Base-by-base conservation (phyloP, 2,797 vertebrate genomes). In the Rhynchonycteris naso region DNA sequence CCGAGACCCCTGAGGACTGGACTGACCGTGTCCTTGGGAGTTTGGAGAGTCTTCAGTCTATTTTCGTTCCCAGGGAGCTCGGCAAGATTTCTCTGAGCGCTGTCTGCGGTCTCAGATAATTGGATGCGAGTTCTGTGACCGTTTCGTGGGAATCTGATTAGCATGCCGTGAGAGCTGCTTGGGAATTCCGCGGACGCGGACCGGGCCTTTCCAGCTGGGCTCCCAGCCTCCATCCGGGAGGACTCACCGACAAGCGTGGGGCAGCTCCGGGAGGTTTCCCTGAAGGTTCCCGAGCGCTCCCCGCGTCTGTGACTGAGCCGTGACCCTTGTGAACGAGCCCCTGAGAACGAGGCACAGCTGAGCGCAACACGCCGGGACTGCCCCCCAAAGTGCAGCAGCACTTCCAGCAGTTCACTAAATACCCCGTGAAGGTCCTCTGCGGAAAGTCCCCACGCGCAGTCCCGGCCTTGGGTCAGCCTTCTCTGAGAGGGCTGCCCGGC, bases 11-110 rank as follows among this genome's bases (percentile, higher is more conserved):
- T 0, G 1, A 56, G 24, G 18, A 18, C 3, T 5, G 5, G 21
- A 26, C 18, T 3, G 8, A 1, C 89, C 66, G 76, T 35, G 28
- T 38, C 50, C 16, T 10, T 7, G 7, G 19, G 0, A 3, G 22
- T 22, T 69, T 43, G 16, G 35, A 75, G 58, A 38, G 12, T 30
- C 30, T 7, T 75, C 4, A 1, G n/a, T 47, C 63, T 16, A 28
- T 15, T 82, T 84, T 28, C 43, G 33, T 47, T 90, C 85, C 85
- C 88, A 78, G 74, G 52, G 6, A 78, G 61, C 58, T 47, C n/a
- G 30, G 43, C 35, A 24, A 22, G 50, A 63, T 71, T 69, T 43
- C 81, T 88, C 47, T 1, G 13, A 14, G 52, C 18, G 26, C 74
- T 47, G 6, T 24, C 43, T 50, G 79, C 0, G 50, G 30, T 56